Percentiles rank a stretch among this genome's conserved stretches.
Evolutionary conservation across 2,113 vertebrate genomes (phyloP).

Genomic region (Nothocercus nigrocapillus): DNA sequence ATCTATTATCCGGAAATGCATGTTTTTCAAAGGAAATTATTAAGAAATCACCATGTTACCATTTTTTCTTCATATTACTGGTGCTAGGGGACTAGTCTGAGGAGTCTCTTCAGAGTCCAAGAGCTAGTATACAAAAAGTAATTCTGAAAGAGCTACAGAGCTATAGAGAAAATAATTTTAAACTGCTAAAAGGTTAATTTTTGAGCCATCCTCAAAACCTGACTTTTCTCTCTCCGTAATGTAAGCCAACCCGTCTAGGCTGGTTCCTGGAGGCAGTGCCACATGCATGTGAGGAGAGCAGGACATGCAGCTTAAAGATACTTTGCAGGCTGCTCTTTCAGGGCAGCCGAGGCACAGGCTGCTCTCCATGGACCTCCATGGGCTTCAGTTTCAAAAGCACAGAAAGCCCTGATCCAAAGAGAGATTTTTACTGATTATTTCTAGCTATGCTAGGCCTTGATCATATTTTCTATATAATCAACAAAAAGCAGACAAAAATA

Average conservation of each 20-base stretch:
- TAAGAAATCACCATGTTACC: neutral
- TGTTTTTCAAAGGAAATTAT: neutral
- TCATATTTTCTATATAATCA: neutral
- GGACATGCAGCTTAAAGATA: neutral
- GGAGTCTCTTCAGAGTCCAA: neutral
- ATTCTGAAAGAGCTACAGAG: neutral
- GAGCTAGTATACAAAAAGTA: neutral
- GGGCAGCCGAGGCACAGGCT: neutral
- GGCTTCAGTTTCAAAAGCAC: neutral
- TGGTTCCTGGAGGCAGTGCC: neutral
- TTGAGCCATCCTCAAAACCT: neutral
- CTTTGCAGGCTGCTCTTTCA: neutral
- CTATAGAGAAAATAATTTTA: too few relatives aligned
- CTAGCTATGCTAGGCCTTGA: neutral
- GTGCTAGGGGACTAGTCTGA: neutral
- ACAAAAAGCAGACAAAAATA: neutral
- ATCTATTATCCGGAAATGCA: neutral
- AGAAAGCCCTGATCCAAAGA: neutral
- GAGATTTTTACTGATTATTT: neutral
- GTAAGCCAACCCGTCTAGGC: neutral
- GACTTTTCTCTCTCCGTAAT: neutral
- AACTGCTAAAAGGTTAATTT: neutral
- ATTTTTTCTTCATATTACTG: neutral
- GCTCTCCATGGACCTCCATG: neutral
- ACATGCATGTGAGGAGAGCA: accelerated